Conservation (phyloP, 2,113 vertebrate species). For the Ophthalmolycus amberensis region DNA sequence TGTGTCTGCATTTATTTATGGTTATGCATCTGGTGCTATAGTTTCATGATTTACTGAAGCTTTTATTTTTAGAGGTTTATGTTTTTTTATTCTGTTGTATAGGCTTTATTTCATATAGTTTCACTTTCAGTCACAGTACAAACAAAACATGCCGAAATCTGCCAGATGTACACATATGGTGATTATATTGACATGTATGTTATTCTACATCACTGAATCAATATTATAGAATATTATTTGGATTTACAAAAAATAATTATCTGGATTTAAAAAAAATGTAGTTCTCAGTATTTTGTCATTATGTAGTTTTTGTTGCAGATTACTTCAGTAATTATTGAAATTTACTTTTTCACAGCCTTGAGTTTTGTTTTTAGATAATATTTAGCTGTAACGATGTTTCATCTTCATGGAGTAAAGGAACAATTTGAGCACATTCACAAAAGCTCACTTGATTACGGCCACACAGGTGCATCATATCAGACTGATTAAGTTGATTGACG, state of each 20-base stretch:
- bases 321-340: not conserved
- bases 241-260: not conserved
- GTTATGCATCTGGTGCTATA: not conserved
- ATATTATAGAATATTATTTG: no score
- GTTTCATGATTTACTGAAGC: not conserved
- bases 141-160: not conserved
- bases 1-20: not conserved
- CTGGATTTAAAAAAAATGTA: not conserved
- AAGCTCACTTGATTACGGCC: not conserved
- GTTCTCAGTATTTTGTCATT: not conserved
- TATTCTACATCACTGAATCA: not conserved
- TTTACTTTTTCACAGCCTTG: not conserved
- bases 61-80: not conserved
- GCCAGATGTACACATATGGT: not conserved
- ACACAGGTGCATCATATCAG: not conserved
- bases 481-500: not conserved
- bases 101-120: not conserved
- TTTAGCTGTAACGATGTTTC: not conserved
- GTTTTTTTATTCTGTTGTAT: not conserved
- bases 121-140: not conserved
- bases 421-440: not conserved
- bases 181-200: not conserved
- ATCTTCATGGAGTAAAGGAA: no score
- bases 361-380: not conserved
- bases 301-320: not conserved